Percentiles rank a stretch among this genome's conserved stretches.
Evolutionary conservation across 2,113 vertebrate genomes (phyloP).

Genomic region (Apeltes quadracus): DNA sequence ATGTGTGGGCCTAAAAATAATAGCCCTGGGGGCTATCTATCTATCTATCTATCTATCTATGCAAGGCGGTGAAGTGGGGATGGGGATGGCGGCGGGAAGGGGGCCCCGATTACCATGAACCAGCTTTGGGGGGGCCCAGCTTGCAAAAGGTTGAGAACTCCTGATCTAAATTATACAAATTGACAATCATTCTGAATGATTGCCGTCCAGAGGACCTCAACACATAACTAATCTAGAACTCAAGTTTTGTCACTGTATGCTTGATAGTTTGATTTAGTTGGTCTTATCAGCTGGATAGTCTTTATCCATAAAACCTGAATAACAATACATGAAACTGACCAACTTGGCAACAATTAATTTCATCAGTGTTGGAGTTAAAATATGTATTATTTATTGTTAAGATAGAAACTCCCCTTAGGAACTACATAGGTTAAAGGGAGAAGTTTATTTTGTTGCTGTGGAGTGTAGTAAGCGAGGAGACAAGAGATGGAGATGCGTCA

Average conservation of each 20-base stretch:
- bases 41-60: too few relatives aligned
- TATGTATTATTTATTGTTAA: background rate
- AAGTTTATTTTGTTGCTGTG: background rate
- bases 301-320: constrained; percentile 31
- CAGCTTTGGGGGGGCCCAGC: too few relatives aligned
- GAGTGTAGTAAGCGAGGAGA: too few relatives aligned
- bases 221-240: constrained; percentile 52
- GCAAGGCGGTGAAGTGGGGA: too few relatives aligned
- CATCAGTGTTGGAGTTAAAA: background rate
- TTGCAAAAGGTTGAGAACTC: too few relatives aligned
- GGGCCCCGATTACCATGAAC: too few relatives aligned
- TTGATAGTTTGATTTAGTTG: constrained; percentile 14
- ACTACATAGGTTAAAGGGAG: background rate
- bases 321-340: too few relatives aligned
- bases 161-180: too few relatives aligned
- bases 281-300: constrained; percentile 49
- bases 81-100: too few relatives aligned
- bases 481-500: too few relatives aligned
- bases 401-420: background rate
- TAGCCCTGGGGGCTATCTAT: too few relatives aligned
- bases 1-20: too few relatives aligned
- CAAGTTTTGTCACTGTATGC: constrained; percentile 46
- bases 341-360: background rate
- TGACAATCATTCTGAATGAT: constrained; percentile 39
- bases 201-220: constrained; percentile 56